Evolutionary conservation across 30 jellyfish, hydroid and myxozoan species (phyloP).

Genomic region (Phacellophora camtschatica): DNA sequence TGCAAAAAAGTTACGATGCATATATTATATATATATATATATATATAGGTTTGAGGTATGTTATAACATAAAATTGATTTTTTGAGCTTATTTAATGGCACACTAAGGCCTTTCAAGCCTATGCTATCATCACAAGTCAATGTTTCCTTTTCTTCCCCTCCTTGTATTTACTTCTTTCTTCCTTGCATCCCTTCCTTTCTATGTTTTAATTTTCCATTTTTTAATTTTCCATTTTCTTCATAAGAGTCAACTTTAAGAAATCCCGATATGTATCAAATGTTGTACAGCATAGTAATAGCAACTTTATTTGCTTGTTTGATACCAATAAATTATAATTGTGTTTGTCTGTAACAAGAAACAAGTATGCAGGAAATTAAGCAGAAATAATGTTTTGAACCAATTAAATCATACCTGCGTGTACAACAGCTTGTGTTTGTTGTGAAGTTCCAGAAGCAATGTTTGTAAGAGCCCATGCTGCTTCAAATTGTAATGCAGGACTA

Average conservation of each 20-base stretch:
- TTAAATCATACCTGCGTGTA: conserved; percentile 89
- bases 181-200: background rate
- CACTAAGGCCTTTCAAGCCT: background rate
- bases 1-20: no score
- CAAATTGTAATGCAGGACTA: conserved; percentile 95
- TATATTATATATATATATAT: no score
- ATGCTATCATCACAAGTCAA: background rate
- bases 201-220: background rate
- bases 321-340: no score
- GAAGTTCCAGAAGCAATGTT: conserved; percentile 99
- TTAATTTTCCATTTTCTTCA: background rate
- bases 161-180: background rate
- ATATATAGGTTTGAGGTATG: no score
- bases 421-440: conserved; percentile 96
- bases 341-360: no score
- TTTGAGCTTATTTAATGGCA: no score
- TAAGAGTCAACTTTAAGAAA: background rate
- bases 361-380: no score
- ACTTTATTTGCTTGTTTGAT: no score
- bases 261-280: background rate
- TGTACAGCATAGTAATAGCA: no score
- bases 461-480: conserved; percentile 99
- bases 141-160: background rate
- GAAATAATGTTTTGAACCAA: no score
- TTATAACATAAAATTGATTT: no score